These are phyloP conservation scores for Rhamphomyia laevipes DNA, from an alignment of 2,888 invertebrate genomes.

Conservation along the genomic window DNA sequence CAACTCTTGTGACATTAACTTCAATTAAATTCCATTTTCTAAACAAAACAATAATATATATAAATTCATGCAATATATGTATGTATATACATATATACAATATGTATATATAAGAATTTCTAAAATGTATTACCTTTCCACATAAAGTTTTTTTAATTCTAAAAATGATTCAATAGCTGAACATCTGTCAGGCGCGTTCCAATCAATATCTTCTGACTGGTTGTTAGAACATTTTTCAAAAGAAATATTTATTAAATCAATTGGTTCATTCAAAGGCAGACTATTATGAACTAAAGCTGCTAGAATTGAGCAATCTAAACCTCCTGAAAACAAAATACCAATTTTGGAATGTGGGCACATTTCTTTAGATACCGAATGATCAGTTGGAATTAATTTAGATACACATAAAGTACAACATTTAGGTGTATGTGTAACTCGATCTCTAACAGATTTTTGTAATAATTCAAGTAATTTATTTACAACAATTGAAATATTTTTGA, in stretches of 20 bases:
- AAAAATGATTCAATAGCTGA: conserved; percentile 60
- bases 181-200: conserved; percentile 71
- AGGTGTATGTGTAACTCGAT: conserved; percentile 49
- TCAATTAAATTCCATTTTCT: conserved; percentile 77
- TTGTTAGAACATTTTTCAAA: conserved; percentile 48
- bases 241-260: conserved; percentile 92
- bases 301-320: conserved; percentile 88
- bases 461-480: conserved; percentile 41
- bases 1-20: conserved; percentile 58
- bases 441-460: conserved; percentile 46
- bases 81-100: too few relatives aligned
- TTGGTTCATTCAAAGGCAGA: conserved; percentile 50
- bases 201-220: conserved; percentile 31
- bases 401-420: conserved; percentile 50
- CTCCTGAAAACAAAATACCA: conserved; percentile 88
- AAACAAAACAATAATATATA: not conserved
- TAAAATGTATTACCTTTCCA: conserved; percentile 38
- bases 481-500: conserved; percentile 30
- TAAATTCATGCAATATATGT: not conserved
- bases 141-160: conserved; percentile 58
- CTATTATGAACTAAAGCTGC: conserved; percentile 66
- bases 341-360: conserved; percentile 52
- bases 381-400: conserved; percentile 6
- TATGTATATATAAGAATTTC: not conserved
- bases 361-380: not conserved